Conservation (phyloP, 2,888 invertebrate genomes). For the Axea sp. region DNA sequence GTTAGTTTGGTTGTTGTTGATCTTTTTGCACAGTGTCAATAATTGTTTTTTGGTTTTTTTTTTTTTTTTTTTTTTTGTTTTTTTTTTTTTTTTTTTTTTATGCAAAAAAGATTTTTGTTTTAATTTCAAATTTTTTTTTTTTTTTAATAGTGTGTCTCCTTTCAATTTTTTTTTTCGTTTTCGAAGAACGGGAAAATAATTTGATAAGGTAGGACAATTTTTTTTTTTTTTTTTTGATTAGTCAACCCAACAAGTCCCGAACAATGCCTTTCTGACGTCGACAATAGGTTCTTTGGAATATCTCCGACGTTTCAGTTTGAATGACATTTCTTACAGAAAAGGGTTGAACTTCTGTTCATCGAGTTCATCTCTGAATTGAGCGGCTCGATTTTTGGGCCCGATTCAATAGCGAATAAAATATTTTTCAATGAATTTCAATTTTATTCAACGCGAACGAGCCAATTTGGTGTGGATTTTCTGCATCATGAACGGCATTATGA, state of each 20-base stretch:
- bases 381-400: slow-evolving; percentile 8
- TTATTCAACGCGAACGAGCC: slow-evolving; percentile 2
- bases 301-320: slow-evolving; percentile 27
- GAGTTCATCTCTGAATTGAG: slow-evolving; percentile 20
- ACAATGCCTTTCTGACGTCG: slow-evolving; percentile 5
- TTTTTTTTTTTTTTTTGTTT: no score
- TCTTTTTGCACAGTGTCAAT: no score
- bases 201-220: slow-evolving; percentile 12
- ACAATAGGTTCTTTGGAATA: slow-evolving; percentile 28
- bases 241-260: slow-evolving; percentile 15
- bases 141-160: no score
- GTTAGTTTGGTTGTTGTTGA: no score
- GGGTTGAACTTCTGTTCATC: slow-evolving; percentile 29
- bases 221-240: slow-evolving; percentile 29
- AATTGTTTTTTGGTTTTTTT: no score
- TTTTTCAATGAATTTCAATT: slow-evolving; percentile 16
- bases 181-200: slow-evolving; percentile 12
- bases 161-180: neutral
- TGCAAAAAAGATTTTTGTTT: no score
- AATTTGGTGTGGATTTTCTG: no score
- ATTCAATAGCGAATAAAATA: slow-evolving; percentile 9
- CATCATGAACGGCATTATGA: no score
- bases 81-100: no score
- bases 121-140: neutral
- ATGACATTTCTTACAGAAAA: slow-evolving; percentile 40